Conservation (phyloP, 1,140 invertebrate genomes). For the Euglossa dilemma region DNA sequence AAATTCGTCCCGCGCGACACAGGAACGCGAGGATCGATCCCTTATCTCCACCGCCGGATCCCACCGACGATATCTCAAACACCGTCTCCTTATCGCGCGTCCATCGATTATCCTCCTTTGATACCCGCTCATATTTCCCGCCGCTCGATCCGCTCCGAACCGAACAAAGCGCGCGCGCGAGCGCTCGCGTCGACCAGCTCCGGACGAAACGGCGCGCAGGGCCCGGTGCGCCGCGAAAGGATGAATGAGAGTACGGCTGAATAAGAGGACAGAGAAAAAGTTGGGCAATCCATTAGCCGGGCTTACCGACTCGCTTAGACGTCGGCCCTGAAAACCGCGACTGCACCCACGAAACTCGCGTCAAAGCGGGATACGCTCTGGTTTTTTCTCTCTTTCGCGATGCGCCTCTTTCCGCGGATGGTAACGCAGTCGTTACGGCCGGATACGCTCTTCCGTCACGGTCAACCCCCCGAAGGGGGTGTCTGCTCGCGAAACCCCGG, state of each 20-base stretch:
- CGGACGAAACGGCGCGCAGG: background rate
- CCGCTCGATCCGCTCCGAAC: background rate
- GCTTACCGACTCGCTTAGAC: constrained; percentile 38
- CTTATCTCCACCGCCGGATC: background rate
- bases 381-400: background rate
- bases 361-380: constrained; percentile 30
- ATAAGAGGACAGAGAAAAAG: constrained; percentile 58
- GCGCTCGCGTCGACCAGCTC: background rate
- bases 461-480: background rate
- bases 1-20: constrained; percentile 19
- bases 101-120: constrained; percentile 38
- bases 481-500: background rate
- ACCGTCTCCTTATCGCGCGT: constrained; percentile 8
- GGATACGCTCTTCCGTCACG: background rate
- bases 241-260: constrained; percentile 42
- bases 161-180: constrained; percentile 26
- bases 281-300: constrained; percentile 64
- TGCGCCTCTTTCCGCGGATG: background rate
- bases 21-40: constrained; percentile 1
- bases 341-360: constrained; percentile 42
- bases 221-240: constrained; percentile 13
- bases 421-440: background rate
- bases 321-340: constrained; percentile 43
- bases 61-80: background rate
- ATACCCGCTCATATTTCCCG: constrained; percentile 38